phyloP scores from a whole-genome alignment of 2,797 vertebrate species.

The Anomalospiza imberbis region DNA sequence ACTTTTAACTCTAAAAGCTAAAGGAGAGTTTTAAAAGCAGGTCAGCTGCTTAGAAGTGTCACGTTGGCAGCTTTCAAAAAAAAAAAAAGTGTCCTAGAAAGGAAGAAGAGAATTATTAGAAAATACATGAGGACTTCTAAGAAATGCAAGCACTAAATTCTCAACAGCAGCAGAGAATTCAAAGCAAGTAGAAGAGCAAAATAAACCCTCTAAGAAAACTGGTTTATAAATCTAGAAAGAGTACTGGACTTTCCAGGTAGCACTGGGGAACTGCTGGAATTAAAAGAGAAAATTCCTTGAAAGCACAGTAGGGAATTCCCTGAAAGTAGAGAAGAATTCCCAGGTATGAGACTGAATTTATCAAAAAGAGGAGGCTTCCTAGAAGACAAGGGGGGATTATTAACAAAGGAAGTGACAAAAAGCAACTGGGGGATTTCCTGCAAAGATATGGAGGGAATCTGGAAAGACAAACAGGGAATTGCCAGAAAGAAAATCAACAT shows the following conservation, averaged over 20 bases:
- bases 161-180: not conserved
- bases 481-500: not conserved
- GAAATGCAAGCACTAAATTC: not conserved
- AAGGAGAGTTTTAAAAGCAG: not conserved
- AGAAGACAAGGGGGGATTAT: not conserved
- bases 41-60: not conserved
- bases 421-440: not conserved
- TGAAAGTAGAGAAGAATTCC: not conserved
- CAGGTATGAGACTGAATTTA: not conserved
- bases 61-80: not conserved
- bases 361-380: not conserved
- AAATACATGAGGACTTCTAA: not conserved
- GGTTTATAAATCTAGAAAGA: not conserved
- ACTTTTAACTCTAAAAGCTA: not conserved
- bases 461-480: not conserved
- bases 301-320: not conserved
- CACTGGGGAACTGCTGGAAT: not conserved
- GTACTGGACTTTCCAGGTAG: not conserved
- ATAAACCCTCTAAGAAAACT: accelerated
- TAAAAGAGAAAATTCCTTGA: not conserved
- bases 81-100: not conserved
- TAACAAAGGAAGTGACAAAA: not conserved
- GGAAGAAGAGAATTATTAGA: not conserved
- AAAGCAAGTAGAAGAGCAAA: not conserved
- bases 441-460: not conserved